Base-by-base conservation (phyloP, 2,888 invertebrate genomes). In the Erebia ligea region DNA sequence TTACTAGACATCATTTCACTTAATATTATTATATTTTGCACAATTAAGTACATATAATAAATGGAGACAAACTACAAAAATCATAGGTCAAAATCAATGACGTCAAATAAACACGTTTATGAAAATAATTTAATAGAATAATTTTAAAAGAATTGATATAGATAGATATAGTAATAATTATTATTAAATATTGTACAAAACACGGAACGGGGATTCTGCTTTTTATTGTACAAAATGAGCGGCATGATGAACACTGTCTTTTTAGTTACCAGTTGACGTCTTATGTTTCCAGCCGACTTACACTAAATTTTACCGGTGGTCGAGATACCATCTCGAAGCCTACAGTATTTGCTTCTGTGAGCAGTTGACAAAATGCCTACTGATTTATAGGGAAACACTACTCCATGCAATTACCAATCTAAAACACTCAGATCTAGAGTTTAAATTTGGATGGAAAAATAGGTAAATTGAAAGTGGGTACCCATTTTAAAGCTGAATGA, bases 221-320 rank as follows among this genome's bases (percentile, higher is more conserved):
- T 25, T 25, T 25, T 34, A 34, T 6, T 34, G 34, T 34, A 67
- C 58, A 70, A 56, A 57, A 70, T 70, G 67, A 70, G 67, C 67
- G 69, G 64, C 67, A 71, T 57, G 48, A 70, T 69, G 67, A 70
- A 68, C 72, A 58, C 69, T 62, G 68, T 50, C 63, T 68, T 67
- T 71, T 56, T 74, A 76, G 72, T 73, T 74, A 76, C 75, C 73
- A 73, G 68, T 61, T 74, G 74, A 74, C 72, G 82, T 83, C 82
- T 82, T 62, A 57, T 67, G 63, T 85, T 88, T 88, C 86, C 86
- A 86, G 84, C 78, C 83, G 81, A 86, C 82, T 87, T 87, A 87
- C 87, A 89, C 84, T 83, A 85, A 86, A 79, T 86, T 86, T 89
- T 89, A 90, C 87, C 84, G 85, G 86, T 81, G 76, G 75, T 80